Conservation (phyloP, 2,888 invertebrate species). For the Unio pictorum region DNA sequence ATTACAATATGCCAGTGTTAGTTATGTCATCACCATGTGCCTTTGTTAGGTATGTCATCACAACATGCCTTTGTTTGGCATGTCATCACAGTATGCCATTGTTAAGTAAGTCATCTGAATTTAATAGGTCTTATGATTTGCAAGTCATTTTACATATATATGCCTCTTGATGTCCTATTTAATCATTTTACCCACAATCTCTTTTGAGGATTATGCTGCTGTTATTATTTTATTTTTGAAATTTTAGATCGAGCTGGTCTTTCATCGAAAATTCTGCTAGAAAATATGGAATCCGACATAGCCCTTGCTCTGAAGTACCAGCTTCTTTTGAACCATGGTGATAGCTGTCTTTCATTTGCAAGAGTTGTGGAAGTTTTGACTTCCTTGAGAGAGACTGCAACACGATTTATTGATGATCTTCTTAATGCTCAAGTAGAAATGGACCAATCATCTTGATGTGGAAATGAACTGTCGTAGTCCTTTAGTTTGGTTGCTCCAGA, state of each 20-base stretch:
- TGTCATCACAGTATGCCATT: no score
- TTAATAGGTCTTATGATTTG: no score
- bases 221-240: constrained; percentile 1
- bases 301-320: constrained; percentile 62
- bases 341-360: constrained; percentile 47
- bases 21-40: no score
- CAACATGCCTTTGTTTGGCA: no score
- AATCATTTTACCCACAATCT: no score
- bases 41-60: no score
- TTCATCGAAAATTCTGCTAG: constrained; percentile 38
- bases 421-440: constrained; percentile 57
- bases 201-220: no score
- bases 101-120: no score
- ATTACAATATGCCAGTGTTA: no score
- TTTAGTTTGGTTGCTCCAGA: no score
- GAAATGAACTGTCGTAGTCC: not conserved
- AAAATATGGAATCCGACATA: constrained; percentile 59
- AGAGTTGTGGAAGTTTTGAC: constrained; percentile 52
- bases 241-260: constrained; percentile 51
- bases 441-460: constrained; percentile 13
- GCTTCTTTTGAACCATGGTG: constrained; percentile 59
- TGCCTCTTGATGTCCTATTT: no score
- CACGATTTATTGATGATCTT: constrained; percentile 51
- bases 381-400: constrained; percentile 51
- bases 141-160: no score